These are phyloP conservation scores for Tragelaphus buxtoni DNA, from an alignment of 2,113 vertebrate species.

Conservation along the genomic window DNA sequence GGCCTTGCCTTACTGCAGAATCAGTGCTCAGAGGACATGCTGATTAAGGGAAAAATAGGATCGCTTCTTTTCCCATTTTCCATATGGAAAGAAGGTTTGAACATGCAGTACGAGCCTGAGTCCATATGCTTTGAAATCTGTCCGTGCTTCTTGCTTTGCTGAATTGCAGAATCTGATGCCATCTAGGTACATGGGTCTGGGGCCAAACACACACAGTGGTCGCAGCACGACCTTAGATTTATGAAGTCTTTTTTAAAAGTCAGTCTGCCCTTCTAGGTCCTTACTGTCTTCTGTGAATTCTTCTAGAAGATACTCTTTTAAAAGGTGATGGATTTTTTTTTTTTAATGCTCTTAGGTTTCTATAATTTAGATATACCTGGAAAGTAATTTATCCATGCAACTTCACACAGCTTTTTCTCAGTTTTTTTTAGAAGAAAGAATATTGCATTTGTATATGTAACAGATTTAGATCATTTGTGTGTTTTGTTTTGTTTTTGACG, in stretches of 20 bases:
- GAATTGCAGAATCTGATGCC: slow-evolving; percentile 13
- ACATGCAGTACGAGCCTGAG: background rate
- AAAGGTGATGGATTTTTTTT: background rate
- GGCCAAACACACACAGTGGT: background rate
- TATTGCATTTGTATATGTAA: background rate
- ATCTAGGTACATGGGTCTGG: background rate
- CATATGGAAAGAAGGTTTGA: slow-evolving; percentile 26
- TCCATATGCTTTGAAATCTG: slow-evolving; percentile 42
- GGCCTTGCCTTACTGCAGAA: background rate
- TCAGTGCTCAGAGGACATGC: background rate
- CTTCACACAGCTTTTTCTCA: background rate
- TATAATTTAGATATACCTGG: background rate
- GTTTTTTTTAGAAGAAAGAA: background rate
- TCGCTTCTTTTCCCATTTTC: background rate
- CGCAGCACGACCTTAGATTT: background rate
- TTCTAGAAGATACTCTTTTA: background rate
- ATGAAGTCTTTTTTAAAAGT: background rate
- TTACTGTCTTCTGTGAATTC: background rate
- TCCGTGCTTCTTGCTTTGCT: background rate
- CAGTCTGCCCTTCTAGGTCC: background rate
- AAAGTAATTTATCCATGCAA: background rate
- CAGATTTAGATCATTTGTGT: background rate
- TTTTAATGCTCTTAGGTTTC: background rate
- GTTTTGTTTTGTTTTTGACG: background rate
- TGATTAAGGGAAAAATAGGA: background rate